phyloP scores from a whole-genome alignment of 1,140 invertebrate species.

The Glossosoma conforme region DNA sequence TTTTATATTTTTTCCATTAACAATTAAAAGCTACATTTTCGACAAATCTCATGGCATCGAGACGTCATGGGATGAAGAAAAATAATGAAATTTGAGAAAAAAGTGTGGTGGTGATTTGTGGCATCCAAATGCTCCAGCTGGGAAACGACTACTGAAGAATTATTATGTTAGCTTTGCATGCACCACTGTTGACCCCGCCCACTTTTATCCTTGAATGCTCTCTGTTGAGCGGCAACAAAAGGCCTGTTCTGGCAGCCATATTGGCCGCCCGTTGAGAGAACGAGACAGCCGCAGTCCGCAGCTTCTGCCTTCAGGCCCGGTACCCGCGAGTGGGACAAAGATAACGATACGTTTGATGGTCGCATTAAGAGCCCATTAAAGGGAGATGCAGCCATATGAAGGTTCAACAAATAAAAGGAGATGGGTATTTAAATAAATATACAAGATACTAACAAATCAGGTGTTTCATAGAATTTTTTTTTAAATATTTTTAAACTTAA shows the following conservation, averaged over 20 bases:
- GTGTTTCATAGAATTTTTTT: too few relatives aligned
- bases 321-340: slow-evolving; percentile 11
- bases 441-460: too few relatives aligned
- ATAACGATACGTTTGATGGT: slow-evolving; percentile 14
- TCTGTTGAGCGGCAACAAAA: slow-evolving; percentile 23
- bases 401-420: slow-evolving; percentile 13
- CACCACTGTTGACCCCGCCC: slow-evolving; percentile 25
- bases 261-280: slow-evolving; percentile 14
- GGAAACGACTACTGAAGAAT: too few relatives aligned
- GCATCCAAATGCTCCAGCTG: too few relatives aligned
- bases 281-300: slow-evolving; percentile 9
- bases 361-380: slow-evolving; percentile 14
- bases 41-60: too few relatives aligned
- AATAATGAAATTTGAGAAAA: too few relatives aligned
- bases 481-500: too few relatives aligned
- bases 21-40: too few relatives aligned
- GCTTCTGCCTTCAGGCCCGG: not conserved
- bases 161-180: slow-evolving; percentile 8
- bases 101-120: too few relatives aligned
- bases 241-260: slow-evolving; percentile 26
- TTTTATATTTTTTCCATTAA: too few relatives aligned
- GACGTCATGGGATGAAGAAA: too few relatives aligned
- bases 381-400: slow-evolving; percentile 16
- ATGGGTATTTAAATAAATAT: too few relatives aligned
- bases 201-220: slow-evolving; percentile 24